Percentiles rank a stretch among this genome's conserved stretches.
Conservation (phyloP, 2,888 invertebrate species). For the Cerastoderma edule region DNA sequence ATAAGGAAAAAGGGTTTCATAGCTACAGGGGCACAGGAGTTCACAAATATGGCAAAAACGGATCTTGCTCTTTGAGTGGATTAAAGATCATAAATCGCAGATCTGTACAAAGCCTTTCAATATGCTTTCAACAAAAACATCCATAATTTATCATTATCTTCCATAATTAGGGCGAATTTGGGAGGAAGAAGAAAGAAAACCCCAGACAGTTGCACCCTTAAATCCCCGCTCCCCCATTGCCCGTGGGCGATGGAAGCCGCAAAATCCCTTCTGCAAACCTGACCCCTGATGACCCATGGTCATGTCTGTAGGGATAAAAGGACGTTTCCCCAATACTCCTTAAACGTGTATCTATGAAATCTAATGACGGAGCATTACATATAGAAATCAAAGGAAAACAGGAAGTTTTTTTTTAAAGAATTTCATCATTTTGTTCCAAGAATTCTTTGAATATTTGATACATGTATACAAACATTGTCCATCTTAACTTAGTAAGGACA, state of each 20-base stretch:
- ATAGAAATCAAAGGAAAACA: too few species aligned
- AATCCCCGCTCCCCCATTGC: background rate
- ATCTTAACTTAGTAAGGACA: too few species aligned
- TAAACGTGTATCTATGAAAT: too few species aligned
- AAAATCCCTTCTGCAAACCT: constrained; percentile 21
- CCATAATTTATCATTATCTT: constrained; percentile 37
- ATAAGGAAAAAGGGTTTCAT: too few species aligned
- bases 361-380: too few species aligned
- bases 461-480: too few species aligned
- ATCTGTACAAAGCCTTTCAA: constrained; percentile 19
- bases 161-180: constrained; percentile 15
- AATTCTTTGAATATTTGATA: too few species aligned
- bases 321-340: too few species aligned
- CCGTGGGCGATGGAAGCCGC: constrained; percentile 2
- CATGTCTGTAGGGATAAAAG: constrained; percentile 10
- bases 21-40: constrained; percentile 15
- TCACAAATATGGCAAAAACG: constrained; percentile 19
- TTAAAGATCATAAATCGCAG: constrained; percentile 21
- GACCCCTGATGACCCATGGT: constrained; percentile 14
- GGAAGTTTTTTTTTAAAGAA: too few species aligned
- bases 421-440: too few species aligned
- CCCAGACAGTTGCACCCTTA: constrained; percentile 5
- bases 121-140: constrained; percentile 32
- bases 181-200: constrained; percentile 15
- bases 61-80: background rate